Evolutionary conservation across 2,113 vertebrate species (phyloP), one percentile per base, ranked within the genome.

Genomic region (Dasypus novemcinctus): DNA sequence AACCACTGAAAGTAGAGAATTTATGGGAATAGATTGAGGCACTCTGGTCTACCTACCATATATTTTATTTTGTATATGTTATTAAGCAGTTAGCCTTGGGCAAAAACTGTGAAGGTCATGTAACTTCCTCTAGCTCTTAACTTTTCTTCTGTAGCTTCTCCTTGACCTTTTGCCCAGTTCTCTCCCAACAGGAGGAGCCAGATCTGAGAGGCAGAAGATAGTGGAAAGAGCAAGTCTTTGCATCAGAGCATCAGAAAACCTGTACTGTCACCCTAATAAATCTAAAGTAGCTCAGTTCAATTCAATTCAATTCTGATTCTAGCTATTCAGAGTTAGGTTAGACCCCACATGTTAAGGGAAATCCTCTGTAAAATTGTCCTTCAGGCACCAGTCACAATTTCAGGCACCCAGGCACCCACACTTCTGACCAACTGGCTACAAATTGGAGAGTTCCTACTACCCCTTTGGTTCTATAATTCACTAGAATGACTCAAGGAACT

Each of bases 151-250:
- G 31, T 25, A 84, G 31, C 46, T 59, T 92, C 46, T 95, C 74
- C 63, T 93, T 97, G 91, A 97, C 91, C 95, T 94, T 97, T 97
- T 69, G 68, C 91, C 93, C 41, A 82, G 29, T 95, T 96, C 52
- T 95, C 20, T 84, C 74, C 90, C 92, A 90, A 61, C 36, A 46
- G 49, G 79, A 90, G 36, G 59, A 94, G 91, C 49, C 43, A 91
- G 84, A 94, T 87, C 79, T 75, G 75, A 95, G 84, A 96, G 63
- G 61, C 81, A 92, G 74, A 94, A 97, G 90, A 49, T 92, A 95
- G 96, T 92, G 95, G 66, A 97, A 97, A 96, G 96, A 95, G 90
- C 96, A 90, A 1, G 38, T 78, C 74, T 90, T 81, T 90, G n/a
- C n/a, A n/a, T n/a, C n/a, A n/a, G n/a, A 81, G 80, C 84, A 95